These are phyloP conservation scores for Ceratina calcarata DNA, from an alignment of 1,140 invertebrate genomes.

Conservation along the genomic window DNA sequence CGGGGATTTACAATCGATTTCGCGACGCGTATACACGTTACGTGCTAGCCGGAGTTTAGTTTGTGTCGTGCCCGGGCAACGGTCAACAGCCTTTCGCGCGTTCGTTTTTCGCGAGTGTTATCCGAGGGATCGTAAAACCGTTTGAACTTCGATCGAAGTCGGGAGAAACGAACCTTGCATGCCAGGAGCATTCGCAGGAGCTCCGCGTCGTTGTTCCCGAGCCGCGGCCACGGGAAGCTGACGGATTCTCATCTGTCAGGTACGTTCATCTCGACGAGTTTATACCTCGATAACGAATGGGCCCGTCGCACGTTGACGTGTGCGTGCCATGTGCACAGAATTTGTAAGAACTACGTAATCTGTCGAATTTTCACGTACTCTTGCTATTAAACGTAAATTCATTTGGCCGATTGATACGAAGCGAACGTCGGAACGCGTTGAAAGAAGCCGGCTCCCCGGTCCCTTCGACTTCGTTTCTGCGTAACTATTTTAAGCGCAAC, in stretches of 20 bases:
- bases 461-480: neutral
- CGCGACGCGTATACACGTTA: slow-evolving; percentile 2
- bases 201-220: slow-evolving; percentile 40
- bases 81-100: slow-evolving; percentile 28
- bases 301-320: neutral
- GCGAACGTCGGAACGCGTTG: neutral
- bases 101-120: slow-evolving; percentile 17
- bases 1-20: slow-evolving; percentile 44
- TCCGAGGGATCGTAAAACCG: neutral
- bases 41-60: slow-evolving; percentile 24
- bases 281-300: neutral
- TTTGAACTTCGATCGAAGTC: slow-evolving; percentile 4
- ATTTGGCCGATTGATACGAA: no score
- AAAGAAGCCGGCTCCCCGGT: neutral
- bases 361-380: neutral
- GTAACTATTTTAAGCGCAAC: slow-evolving; percentile 17
- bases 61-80: slow-evolving; percentile 35
- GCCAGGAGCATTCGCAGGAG: slow-evolving; percentile 33
- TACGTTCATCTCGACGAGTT: neutral
- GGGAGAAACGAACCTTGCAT: slow-evolving; percentile 28
- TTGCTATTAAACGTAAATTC: no score
- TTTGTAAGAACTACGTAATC: neutral
- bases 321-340: no score
- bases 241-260: slow-evolving; percentile 47
- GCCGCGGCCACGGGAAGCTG: slow-evolving; percentile 43